These are phyloP conservation scores for Leptoteleia sp. DNA, from an alignment of 1,140 invertebrate species.

Conservation along the genomic window DNA sequence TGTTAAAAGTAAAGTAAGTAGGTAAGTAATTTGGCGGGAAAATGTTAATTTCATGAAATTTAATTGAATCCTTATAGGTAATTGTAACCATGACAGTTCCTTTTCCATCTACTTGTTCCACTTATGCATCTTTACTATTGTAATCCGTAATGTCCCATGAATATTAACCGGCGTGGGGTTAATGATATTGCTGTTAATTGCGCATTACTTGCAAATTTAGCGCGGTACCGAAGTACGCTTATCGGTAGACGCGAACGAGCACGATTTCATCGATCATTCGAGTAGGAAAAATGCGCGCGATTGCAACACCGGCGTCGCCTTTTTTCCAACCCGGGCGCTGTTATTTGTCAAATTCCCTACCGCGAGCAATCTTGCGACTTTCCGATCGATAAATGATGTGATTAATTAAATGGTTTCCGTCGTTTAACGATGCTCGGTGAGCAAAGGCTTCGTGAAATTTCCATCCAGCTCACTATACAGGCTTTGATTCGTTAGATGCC, in stretches of 20 bases:
- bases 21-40: too few species aligned
- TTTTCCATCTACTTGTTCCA: slow-evolving; percentile 68
- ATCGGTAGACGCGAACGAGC: background rate
- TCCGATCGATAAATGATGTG: slow-evolving; percentile 55
- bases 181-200: slow-evolving; percentile 75
- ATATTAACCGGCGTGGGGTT: slow-evolving; percentile 75
- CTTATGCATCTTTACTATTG: slow-evolving; percentile 62
- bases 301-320: slow-evolving; percentile 9
- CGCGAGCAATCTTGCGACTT: slow-evolving; percentile 11
- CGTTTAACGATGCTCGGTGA: slow-evolving; percentile 42
- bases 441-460: slow-evolving; percentile 64
- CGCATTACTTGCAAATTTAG: slow-evolving; percentile 73
- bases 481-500: slow-evolving; percentile 21
- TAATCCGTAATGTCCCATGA: slow-evolving; percentile 71
- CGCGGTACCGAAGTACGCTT: background rate
- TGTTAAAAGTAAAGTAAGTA: too few species aligned
- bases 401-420: slow-evolving; percentile 68
- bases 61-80: slow-evolving; percentile 51
- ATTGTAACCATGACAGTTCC: slow-evolving; percentile 57
- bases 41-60: slow-evolving; percentile 63
- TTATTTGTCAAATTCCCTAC: slow-evolving; percentile 42
- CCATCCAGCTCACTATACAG: slow-evolving; percentile 42
- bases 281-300: slow-evolving; percentile 8
- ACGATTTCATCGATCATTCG: slow-evolving; percentile 7
- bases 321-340: background rate